Base-by-base conservation (phyloP, 2,113 vertebrate species). In the Hoplias malabaricus region DNA sequence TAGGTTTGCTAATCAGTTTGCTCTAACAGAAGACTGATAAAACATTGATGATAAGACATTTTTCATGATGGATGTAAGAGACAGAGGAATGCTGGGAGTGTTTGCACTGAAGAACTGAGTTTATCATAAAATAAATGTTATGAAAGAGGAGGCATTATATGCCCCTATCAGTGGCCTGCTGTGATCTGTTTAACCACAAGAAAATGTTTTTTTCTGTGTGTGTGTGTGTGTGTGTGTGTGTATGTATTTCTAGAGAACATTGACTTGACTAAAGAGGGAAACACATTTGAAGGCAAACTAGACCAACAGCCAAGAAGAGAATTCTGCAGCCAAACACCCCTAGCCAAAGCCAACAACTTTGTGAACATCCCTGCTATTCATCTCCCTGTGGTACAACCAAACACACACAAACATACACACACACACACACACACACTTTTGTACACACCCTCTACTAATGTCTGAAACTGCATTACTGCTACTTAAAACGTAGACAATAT, bases 111-210 rank as follows among this genome's bases (percentile, higher is more conserved):
- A 54, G 65, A 33, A 40, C 6, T 27, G 12, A 21, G 71, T 74
- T 74, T 63, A 74, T 74, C 42, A 48, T 63, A 63, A 74, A 74
- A 74, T 42, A 62, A 48, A 63, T 74, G 42, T 63, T 74, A 74
- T 46, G 40, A 73, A 50, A 42, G 57, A 42, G 23, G 13, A 40
- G 56, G 25, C 33, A 73, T 73, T 31, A 62, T 46, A 62, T 29
- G 12, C 16, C 5, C n/a, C n/a, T 34, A 73, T 46, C 56, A 61
- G 38, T 62, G 71, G 11, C 38, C 40, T 48, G 59, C 40, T 19
- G 23, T 40, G 40, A 38, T 40, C 16, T 54, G 68, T 43, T 31
- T 61, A 61, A 61, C 57, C 29, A 33, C 1, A 11, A 33, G 56
- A 29, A 13, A 5, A 14, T 57, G 54, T 29, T 10, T 29, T 2